These are phyloP conservation scores for Lepilemur septentrionalis DNA, from an alignment of 2,797 vertebrate species.

Conservation along the genomic window DNA sequence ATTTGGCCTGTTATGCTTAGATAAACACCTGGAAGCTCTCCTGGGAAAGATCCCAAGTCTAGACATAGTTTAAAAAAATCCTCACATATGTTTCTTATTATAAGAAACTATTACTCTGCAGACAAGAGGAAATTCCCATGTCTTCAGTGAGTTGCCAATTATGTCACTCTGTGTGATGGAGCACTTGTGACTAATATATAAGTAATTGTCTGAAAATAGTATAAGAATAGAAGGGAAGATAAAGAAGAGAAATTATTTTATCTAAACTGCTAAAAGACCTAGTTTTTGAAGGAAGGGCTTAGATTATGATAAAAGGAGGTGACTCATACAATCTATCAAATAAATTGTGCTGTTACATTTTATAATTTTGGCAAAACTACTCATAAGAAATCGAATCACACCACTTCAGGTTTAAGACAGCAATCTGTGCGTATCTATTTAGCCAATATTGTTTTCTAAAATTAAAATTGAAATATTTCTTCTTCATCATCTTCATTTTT, in stretches of 20 bases:
- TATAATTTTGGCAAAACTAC: background rate
- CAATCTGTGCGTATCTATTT: background rate
- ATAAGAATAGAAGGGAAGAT: slow-evolving; percentile 66
- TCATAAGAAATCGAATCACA: background rate
- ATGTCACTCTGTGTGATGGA: slow-evolving; percentile 78
- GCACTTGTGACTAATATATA: slow-evolving; percentile 74
- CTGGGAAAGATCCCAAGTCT: slow-evolving; percentile 86
- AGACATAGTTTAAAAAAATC: slow-evolving; percentile 78
- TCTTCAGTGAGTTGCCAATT: slow-evolving; percentile 79
- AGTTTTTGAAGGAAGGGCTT: background rate
- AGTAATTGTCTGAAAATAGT: slow-evolving; percentile 72
- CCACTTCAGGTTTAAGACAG: background rate
- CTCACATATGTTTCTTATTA: slow-evolving; percentile 83
- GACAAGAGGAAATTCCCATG: slow-evolving; percentile 78
- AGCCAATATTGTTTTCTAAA: background rate
- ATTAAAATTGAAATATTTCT: background rate
- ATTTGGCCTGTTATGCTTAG: slow-evolving; percentile 77
- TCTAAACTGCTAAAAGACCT: background rate
- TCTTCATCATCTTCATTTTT: background rate
- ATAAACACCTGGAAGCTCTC: slow-evolving; percentile 84
- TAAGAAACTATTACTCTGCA: slow-evolving; percentile 73
- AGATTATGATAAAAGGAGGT: background rate
- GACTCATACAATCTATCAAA: background rate
- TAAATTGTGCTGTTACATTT: background rate
- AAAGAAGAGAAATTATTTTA: slow-evolving; percentile 39